A percentile compares a stretch with the other conserved stretches of the same genome.
Conservation (phyloP, 2,888 invertebrate species). For the Tenthredo mesomela region DNA sequence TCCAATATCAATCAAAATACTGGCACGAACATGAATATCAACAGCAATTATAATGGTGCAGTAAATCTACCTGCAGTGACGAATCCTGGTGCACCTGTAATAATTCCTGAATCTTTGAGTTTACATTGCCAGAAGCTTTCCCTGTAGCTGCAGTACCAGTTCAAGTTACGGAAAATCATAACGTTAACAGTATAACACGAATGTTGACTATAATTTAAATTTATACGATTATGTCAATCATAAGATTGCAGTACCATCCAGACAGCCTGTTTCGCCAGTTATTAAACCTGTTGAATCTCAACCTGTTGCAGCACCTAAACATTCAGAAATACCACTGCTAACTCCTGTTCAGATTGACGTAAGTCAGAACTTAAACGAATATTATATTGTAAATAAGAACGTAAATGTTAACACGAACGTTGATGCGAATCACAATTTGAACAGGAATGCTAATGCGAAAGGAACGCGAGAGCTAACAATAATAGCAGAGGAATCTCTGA, state of each 20-base stretch:
- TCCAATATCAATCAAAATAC: background rate
- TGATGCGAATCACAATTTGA: background rate
- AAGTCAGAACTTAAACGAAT: background rate
- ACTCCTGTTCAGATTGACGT: slow-evolving; percentile 1
- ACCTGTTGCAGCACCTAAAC: slow-evolving; percentile 62
- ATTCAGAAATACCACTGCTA: slow-evolving; percentile 16
- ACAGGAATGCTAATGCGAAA: background rate
- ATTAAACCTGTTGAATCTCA: slow-evolving; percentile 64
- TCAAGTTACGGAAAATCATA: background rate
- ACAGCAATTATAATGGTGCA: background rate
- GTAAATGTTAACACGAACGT: slow-evolving; percentile 6
- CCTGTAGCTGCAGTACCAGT: background rate
- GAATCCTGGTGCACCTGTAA: background rate
- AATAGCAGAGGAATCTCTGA: background rate
- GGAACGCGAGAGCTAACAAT: background rate
- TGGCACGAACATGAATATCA: background rate
- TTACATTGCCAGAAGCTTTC: background rate
- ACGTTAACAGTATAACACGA: slow-evolving; percentile 2
- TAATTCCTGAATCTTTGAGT: background rate
- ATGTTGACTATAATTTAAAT: slow-evolving; percentile 34
- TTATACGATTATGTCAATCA: slow-evolving; percentile 29
- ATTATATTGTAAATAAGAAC: slow-evolving; percentile 1
- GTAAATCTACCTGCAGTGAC: background rate
- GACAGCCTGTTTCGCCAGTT: slow-evolving; percentile 30
- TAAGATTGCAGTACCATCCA: background rate